phyloP scores from a whole-genome alignment of 2,113 vertebrate genomes.

The Rhea americana region DNA sequence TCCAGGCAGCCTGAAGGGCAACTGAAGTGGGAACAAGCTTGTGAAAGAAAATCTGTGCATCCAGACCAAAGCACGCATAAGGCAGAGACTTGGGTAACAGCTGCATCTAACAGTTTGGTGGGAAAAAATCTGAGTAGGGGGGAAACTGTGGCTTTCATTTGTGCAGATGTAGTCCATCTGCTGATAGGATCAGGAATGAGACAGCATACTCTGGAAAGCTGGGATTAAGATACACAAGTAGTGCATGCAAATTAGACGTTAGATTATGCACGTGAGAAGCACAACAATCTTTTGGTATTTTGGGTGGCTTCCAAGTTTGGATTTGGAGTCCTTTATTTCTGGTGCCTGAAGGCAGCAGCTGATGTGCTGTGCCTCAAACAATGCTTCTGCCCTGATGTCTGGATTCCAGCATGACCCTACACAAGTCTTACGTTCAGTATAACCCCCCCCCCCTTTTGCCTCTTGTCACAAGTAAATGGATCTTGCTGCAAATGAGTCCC shows the following conservation, averaged over 20 bases:
- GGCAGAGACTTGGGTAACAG: not conserved
- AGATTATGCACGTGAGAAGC: conserved; percentile 36
- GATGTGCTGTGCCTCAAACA: conserved; percentile 28
- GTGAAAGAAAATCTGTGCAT: not conserved
- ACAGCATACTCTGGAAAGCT: conserved; percentile 44
- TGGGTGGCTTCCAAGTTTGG: conserved; percentile 28
- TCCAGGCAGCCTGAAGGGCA: not conserved
- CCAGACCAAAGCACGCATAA: not conserved
- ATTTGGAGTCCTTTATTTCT: conserved; percentile 54
- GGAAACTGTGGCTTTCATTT: conserved; percentile 8
- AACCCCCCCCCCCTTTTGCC: not conserved
- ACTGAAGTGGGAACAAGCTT: not conserved
- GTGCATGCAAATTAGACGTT: conserved; percentile 53
- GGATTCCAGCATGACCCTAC: not conserved
- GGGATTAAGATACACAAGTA: conserved; percentile 29
- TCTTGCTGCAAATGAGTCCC: not conserved
- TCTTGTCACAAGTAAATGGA: not conserved
- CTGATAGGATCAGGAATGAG: conserved; percentile 26
- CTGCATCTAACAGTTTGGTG: conserved; percentile 29
- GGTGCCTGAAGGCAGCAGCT: conserved; percentile 49
- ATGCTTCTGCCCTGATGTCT: not conserved
- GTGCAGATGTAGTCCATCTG: conserved; percentile 52
- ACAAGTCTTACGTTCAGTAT: not conserved
- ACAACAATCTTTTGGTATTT: conserved; percentile 1
- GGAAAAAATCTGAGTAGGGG: not conserved